phyloP scores from a whole-genome alignment of 2,797 vertebrate species.

The Cephalopachus bancanus region DNA sequence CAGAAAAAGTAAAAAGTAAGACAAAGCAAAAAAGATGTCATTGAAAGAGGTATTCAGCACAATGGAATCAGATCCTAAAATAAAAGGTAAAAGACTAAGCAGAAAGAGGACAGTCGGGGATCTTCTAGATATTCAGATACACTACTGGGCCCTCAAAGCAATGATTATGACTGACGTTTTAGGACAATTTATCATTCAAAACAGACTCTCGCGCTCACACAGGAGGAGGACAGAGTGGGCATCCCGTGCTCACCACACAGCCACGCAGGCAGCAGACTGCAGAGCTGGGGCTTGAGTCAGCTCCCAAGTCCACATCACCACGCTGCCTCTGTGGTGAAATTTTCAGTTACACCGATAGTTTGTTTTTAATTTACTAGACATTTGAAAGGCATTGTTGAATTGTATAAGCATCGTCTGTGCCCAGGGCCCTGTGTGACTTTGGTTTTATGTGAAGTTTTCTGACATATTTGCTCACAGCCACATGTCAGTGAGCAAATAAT shows the following conservation, averaged over 20 bases:
- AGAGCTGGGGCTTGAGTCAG: neutral
- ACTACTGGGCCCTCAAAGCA: neutral
- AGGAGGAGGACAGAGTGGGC: neutral
- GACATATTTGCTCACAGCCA: too few species aligned
- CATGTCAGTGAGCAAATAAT: neutral
- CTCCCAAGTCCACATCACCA: neutral
- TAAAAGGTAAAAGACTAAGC: constrained; percentile 51
- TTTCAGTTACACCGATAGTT: neutral
- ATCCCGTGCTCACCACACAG: accelerated
- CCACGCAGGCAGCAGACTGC: neutral
- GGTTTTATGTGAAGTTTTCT: too few species aligned
- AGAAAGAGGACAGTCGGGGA: neutral
- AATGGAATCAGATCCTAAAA: constrained; percentile 36
- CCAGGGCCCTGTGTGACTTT: too few species aligned
- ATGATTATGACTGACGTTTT: neutral
- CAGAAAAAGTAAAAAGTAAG: neutral
- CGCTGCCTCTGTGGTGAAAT: neutral
- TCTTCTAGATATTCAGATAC: neutral
- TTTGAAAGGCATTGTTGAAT: constrained; percentile 51
- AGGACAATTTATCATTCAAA: neutral
- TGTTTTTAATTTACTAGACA: constrained; percentile 31
- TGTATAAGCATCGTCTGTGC: neutral
- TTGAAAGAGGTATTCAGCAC: constrained; percentile 53
- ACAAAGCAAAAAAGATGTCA: neutral
- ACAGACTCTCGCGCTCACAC: accelerated